Base-by-base conservation (phyloP, 2,888 invertebrate species). In the Drosophila pseudotalamancana region DNA sequence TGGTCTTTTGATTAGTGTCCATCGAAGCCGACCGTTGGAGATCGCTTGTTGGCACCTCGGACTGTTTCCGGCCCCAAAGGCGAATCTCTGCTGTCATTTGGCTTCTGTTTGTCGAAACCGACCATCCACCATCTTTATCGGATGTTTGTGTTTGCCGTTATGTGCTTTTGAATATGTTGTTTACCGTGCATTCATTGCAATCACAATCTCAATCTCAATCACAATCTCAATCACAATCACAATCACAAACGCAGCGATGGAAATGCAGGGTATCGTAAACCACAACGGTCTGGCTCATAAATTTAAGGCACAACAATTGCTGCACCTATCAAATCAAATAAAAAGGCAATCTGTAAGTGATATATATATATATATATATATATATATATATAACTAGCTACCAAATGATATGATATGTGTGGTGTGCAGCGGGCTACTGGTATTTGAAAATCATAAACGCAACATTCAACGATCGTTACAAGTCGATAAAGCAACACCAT, bases 101-200 rank as follows among this genome's bases (percentile, higher is more conserved):
- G 83, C 83, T 83, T 87, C 83, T 83, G 83, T 87, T 84, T 83
- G 84, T 50, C 37, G 35, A 18, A 6, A 11, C 18, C 35, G 46
- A 11, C 31, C 19, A 14, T 27, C 19, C 14, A 8, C 6, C 37
- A n/a, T 35, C 50, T 68, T 49, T 53, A 77, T 87, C 84, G 84
- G 84, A 84, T 84, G 84, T 84, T 84, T 83, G 67, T 81, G 72
- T 84, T 81, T 81, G 81, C 59, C 61, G 77, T 66, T 65, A 56
- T 67, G 72, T 65, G 85, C 85, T 78, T 81, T 84, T 77, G 72
- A 75, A 69, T 60, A 53, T 50, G 40, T 57, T 86, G 76, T 79
- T 84, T 84, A 74, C 81, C 64, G 69, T 74, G 68, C 76, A 67
- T 72, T 72, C 75, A 71, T 57, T 68, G 68, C 72, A 75, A 76